Conservation (phyloP, 2,797 vertebrate genomes). For the Eospalax fontanierii region DNA sequence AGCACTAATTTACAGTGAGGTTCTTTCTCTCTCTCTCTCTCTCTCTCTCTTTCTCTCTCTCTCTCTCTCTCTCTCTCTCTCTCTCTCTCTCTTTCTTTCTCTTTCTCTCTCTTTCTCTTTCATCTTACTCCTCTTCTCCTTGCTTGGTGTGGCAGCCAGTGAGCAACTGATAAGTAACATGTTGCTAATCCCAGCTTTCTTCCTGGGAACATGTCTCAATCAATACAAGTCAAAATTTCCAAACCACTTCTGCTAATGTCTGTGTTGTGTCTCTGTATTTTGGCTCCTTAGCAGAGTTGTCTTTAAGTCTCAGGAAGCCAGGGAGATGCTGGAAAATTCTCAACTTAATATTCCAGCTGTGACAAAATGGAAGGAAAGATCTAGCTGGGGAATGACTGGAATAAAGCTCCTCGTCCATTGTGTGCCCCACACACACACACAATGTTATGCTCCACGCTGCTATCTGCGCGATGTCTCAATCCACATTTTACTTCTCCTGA, state of each 20-base stretch:
- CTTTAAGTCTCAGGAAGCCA: constrained; percentile 77
- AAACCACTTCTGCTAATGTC: constrained; percentile 32
- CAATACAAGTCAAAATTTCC: constrained; percentile 52
- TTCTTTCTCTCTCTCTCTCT: background rate
- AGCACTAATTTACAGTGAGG: constrained; percentile 50
- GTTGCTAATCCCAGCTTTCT: constrained; percentile 67
- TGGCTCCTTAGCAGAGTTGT: constrained; percentile 76
- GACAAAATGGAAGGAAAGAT: background rate
- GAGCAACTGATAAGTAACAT: constrained; percentile 22
- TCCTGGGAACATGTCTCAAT: constrained; percentile 60
- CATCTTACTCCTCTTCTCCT: background rate
- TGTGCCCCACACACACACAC: no score
- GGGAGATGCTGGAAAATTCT: constrained; percentile 75
- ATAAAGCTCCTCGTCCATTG: background rate
- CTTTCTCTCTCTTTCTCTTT: background rate
- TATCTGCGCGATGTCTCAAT: background rate
- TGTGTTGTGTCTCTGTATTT: constrained; percentile 40
- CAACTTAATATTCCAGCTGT: constrained; percentile 78
- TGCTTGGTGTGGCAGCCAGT: constrained; percentile 47
- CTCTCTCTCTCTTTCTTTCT: background rate
- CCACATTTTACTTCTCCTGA: constrained; percentile 58
- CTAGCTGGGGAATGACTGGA: background rate
- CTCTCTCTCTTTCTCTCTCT: no score
- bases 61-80: no score
- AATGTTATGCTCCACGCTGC: background rate